phyloP scores from a whole-genome alignment of 2,888 invertebrate species.

The Drosophila nr. medialis region DNA sequence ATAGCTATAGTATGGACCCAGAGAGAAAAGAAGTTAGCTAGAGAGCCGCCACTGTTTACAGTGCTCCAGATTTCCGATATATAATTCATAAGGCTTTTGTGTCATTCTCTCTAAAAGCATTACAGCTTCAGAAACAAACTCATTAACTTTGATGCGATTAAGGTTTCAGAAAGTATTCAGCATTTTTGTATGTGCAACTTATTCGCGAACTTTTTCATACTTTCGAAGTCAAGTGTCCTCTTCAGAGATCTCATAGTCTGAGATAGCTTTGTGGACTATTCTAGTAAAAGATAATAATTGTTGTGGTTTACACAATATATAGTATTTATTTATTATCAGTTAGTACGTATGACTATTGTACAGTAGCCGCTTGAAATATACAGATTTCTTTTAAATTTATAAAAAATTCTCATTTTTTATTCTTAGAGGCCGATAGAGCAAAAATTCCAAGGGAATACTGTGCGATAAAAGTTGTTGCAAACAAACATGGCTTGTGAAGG shows the following conservation, averaged over 20 bases:
- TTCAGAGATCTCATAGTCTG: background rate
- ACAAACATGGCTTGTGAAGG: background rate
- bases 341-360: background rate
- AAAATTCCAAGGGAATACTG: background rate
- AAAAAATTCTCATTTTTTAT: background rate
- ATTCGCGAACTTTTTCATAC: background rate
- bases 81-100: too few species aligned
- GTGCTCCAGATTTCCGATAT: background rate
- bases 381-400: background rate
- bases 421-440: background rate
- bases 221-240: too few species aligned
- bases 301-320: background rate
- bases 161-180: background rate
- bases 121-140: too few species aligned
- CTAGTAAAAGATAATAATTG: background rate
- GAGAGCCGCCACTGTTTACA: background rate
- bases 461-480: background rate
- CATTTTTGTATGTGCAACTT: background rate
- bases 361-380: background rate
- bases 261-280: constrained; percentile 2
- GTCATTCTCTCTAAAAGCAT: too few species aligned
- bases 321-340: background rate
- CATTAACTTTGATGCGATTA: background rate
- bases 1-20: background rate
- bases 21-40: background rate